Base-by-base conservation (phyloP, 2,797 vertebrate genomes). In the Staurois parvus region DNA sequence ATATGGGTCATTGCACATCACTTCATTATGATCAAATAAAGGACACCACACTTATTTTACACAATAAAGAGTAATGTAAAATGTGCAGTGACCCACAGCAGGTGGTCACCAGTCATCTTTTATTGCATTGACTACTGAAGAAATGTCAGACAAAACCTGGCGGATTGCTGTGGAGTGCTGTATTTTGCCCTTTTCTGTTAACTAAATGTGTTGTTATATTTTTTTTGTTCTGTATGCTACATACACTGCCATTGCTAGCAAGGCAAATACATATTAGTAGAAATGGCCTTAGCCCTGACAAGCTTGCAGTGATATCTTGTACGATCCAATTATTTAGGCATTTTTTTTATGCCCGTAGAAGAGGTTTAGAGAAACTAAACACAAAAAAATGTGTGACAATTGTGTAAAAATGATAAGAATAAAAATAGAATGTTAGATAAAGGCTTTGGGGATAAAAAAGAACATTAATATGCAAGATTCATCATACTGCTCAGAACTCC, bases 381-480 rank as follows among this genome's bases (percentile, higher is more conserved):
- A 1, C 24, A 59, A 59, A 24, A 26, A 26, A 34, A 78, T 28
- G 30, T 67, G 62, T 15, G 21, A 40, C 13, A 40, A 67, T 40
- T 59, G 52, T 59, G 42, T 59, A 42, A 48, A 64, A 78, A 66
- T 67, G 52, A 62, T 40, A 34, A 28, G 24, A 66, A 13, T 32
- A 26, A 66, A 67, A 34, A 30, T 32, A 34, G 59, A 78, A 66
- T 34, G 19, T 30, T 66, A 13, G 66, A 66, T 78, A 30, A 66
- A 34, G 24, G 76, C 32, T 37, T 66, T 42, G 40, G 62, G 59
- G 64, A 42, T 66, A 34, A 62, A 66, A n/a, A 12, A 79, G 76
- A 79, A 67, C 59, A 67, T 79, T 42, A 79, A 67, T 67, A 79
- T 56, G 34, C 24, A 79, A 40, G 34, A 42, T 79, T 79, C 59